A percentile compares a stretch with the other conserved stretches of the same genome.
These are phyloP conservation scores for Malacosoma neustria DNA, from an alignment of 2,888 invertebrate species.

Conservation along the genomic window DNA sequence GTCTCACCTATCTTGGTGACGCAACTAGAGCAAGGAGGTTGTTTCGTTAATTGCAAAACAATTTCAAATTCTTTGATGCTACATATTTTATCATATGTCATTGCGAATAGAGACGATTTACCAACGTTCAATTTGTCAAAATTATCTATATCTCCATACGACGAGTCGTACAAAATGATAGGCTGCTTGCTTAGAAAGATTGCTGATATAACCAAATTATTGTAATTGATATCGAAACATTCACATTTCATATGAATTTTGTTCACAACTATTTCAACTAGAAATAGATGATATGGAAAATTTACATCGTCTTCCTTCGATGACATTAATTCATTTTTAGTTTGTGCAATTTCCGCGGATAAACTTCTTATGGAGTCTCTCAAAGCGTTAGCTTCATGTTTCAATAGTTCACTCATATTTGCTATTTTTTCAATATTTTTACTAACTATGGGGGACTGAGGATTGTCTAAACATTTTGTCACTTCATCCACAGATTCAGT, in stretches of 20 bases:
- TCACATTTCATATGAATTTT: slow-evolving; percentile 69
- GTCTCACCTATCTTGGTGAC: slow-evolving; percentile 56
- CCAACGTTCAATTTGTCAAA: slow-evolving; percentile 53
- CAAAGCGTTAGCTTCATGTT: slow-evolving; percentile 55
- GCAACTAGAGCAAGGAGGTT: slow-evolving; percentile 56
- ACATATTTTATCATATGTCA: slow-evolving; percentile 67
- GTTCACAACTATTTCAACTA: slow-evolving; percentile 59
- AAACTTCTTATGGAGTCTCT: slow-evolving; percentile 50
- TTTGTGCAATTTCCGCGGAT: slow-evolving; percentile 42
- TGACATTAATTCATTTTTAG: slow-evolving; percentile 36
- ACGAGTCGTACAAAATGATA: slow-evolving; percentile 49
- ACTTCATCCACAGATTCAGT: slow-evolving; percentile 32
- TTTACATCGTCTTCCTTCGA: slow-evolving; percentile 34
- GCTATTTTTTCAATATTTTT: slow-evolving; percentile 55
- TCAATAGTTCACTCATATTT: slow-evolving; percentile 51
- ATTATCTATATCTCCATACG: slow-evolving; percentile 50
- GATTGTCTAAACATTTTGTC: slow-evolving; percentile 21
- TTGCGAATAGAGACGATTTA: slow-evolving; percentile 60
- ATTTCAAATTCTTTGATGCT: slow-evolving; percentile 48
- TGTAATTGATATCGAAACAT: slow-evolving; percentile 57
- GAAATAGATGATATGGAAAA: slow-evolving; percentile 60
- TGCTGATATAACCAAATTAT: slow-evolving; percentile 56
- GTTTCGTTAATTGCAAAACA: slow-evolving; percentile 44
- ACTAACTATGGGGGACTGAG: slow-evolving; percentile 24
- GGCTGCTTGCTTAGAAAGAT: slow-evolving; percentile 56